A percentile compares a stretch with the other conserved stretches of the same genome.
Evolutionary conservation across 2,113 vertebrate species (phyloP).

Genomic region (Plecturocebus donacophilus): DNA sequence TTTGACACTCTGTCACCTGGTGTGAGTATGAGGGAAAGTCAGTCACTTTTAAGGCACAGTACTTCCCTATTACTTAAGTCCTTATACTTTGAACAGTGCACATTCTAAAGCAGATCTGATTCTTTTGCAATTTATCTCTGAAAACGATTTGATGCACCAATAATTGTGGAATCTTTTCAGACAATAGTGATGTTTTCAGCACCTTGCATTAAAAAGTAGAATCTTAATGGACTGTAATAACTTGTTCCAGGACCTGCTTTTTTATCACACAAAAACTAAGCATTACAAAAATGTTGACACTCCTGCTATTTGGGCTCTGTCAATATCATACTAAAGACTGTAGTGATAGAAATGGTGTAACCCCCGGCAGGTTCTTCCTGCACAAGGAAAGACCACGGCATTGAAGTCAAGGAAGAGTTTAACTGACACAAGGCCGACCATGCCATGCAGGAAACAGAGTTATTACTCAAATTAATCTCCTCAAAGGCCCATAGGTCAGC

Average conservation of each 20-base stretch:
- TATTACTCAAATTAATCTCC: too few relatives aligned
- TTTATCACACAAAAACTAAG: not conserved
- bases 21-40: not conserved
- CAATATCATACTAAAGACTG: not conserved
- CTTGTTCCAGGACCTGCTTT: not conserved
- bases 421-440: too few relatives aligned
- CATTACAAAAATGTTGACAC: not conserved
- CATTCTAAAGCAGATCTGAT: rapidly evolving
- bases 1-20: not conserved
- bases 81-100: not conserved
- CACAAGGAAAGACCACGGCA: too few relatives aligned
- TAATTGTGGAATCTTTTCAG: not conserved
- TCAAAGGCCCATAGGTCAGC: too few relatives aligned
- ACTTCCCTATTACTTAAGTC: not conserved
- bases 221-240: not conserved
- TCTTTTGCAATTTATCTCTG: not conserved
- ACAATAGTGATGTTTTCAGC: not conserved
- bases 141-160: not conserved
- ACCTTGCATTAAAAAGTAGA: not conserved
- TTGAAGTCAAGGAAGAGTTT: too few relatives aligned
- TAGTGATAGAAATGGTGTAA: not conserved
- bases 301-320: not conserved
- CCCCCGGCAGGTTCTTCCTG: too few relatives aligned
- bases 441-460: too few relatives aligned
- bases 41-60: not conserved